Conservation (phyloP, 2,888 invertebrate species). For the Steinernema hermaphroditum region DNA sequence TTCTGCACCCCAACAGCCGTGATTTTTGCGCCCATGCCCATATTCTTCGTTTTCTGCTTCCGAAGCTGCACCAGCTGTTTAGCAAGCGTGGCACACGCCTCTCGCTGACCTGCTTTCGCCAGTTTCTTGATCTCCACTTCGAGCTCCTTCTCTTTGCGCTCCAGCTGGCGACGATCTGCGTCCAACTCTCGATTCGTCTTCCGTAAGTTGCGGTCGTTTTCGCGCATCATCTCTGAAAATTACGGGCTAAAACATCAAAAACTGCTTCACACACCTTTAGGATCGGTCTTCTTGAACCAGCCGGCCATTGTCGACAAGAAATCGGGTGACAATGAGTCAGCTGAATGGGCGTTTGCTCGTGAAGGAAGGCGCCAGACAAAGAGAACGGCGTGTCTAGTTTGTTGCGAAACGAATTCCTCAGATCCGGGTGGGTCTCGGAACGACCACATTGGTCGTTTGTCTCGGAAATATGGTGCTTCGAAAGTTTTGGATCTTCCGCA, state of each 20-base stretch:
- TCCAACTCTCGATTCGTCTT: constrained; percentile 83
- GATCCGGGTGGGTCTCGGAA: too few relatives aligned
- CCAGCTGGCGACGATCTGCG: constrained; percentile 79
- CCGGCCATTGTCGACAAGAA: not conserved
- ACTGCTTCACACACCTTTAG: constrained; percentile 47
- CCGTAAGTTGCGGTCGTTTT: constrained; percentile 79
- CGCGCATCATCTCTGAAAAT: constrained; percentile 79
- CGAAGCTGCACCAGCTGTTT: constrained; percentile 85
- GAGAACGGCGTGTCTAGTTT: not conserved
- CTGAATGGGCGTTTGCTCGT: not conserved
- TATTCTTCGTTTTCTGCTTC: constrained; percentile 83
- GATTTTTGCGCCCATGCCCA: constrained; percentile 81
- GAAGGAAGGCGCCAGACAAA: not conserved
- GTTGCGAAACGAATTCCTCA: constrained; percentile 5
- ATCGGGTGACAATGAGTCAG: not conserved
- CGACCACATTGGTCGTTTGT: too few relatives aligned
- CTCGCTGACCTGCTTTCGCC: constrained; percentile 84
- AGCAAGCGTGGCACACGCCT: constrained; percentile 75
- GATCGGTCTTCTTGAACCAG: constrained; percentile 53
- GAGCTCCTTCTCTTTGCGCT: constrained; percentile 85
- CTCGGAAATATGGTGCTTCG: too few relatives aligned
- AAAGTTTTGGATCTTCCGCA: too few relatives aligned
- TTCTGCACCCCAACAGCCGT: constrained; percentile 80
- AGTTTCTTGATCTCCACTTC: constrained; percentile 85
- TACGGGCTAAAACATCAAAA: not conserved